phyloP scores from a whole-genome alignment of 2,888 invertebrate species.

The Sinohyriopsis cumingii region DNA sequence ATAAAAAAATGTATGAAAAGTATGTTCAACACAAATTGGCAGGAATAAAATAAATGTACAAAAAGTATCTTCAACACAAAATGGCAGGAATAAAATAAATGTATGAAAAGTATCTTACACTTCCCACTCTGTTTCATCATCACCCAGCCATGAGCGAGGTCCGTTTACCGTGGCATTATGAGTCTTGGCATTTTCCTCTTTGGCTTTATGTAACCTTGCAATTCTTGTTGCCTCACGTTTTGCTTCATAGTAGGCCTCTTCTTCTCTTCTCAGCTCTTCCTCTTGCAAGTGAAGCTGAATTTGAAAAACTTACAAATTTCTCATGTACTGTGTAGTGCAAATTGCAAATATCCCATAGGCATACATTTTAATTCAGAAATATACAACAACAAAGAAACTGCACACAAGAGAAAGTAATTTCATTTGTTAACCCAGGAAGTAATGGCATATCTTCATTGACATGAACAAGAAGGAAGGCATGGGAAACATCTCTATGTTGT shows the following conservation, averaged over 20 bases:
- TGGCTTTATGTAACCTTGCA: constrained; percentile 57
- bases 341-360: background rate
- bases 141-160: constrained; percentile 55
- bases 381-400: background rate
- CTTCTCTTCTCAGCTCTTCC: constrained; percentile 66
- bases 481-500: too few relatives aligned
- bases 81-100: background rate
- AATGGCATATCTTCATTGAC: too few relatives aligned
- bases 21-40: background rate
- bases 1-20: background rate
- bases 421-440: too few relatives aligned
- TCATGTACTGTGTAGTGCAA: background rate
- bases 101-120: constrained; percentile 50
- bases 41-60: background rate
- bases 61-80: background rate
- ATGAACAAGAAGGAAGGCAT: too few relatives aligned
- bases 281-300: constrained; percentile 67
- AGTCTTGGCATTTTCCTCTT: constrained; percentile 50
- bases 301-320: background rate
- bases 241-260: constrained; percentile 68
- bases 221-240: constrained; percentile 64
- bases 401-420: too few relatives aligned
- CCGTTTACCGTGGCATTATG: constrained; percentile 36
- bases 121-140: constrained; percentile 68
- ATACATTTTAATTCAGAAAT: background rate